Conservation (phyloP, 30 jellyfish, hydroid and myxozoan species). For the Pelagia noctiluca region DNA sequence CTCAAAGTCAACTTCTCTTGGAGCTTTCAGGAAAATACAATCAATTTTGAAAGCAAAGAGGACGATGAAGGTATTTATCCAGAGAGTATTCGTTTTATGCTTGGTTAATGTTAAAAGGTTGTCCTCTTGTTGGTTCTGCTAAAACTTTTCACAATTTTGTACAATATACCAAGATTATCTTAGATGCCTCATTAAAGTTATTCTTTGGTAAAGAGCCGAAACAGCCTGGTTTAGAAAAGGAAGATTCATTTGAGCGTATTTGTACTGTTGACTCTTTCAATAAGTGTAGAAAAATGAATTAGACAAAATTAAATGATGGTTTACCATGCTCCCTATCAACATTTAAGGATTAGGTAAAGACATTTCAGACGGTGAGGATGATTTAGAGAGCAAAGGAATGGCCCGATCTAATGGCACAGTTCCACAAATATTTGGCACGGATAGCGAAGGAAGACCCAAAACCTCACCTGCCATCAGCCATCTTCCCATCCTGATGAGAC, state of each 20-base stretch:
- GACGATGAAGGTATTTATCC: constrained; percentile 87
- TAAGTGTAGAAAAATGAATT: too few relatives aligned
- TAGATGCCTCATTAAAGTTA: too few relatives aligned
- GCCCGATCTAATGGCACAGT: neutral
- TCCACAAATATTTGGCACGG: neutral
- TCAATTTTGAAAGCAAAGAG: constrained; percentile 90
- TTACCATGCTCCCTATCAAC: too few relatives aligned
- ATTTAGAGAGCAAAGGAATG: constrained; percentile 11
- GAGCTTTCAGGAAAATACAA: constrained; percentile 82
- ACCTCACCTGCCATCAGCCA: constrained; percentile 78
- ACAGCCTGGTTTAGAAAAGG: neutral
- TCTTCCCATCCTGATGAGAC: constrained; percentile 61
- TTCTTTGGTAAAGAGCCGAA: too few relatives aligned
- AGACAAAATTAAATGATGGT: too few relatives aligned
- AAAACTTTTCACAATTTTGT: too few relatives aligned
- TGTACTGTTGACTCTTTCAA: too few relatives aligned
- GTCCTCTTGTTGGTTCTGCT: too few relatives aligned
- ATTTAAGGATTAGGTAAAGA: constrained; percentile 88
- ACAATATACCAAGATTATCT: too few relatives aligned
- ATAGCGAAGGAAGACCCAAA: constrained; percentile 47
- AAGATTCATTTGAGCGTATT: neutral
- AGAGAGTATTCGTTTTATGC: neutral
- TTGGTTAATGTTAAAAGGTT: neutral
- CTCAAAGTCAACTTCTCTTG: constrained; percentile 80
- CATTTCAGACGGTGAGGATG: constrained; percentile 80